These are phyloP conservation scores for Hypocryptadius cinnamomeus DNA, from an alignment of 2,113 vertebrate genomes.

Conservation along the genomic window DNA sequence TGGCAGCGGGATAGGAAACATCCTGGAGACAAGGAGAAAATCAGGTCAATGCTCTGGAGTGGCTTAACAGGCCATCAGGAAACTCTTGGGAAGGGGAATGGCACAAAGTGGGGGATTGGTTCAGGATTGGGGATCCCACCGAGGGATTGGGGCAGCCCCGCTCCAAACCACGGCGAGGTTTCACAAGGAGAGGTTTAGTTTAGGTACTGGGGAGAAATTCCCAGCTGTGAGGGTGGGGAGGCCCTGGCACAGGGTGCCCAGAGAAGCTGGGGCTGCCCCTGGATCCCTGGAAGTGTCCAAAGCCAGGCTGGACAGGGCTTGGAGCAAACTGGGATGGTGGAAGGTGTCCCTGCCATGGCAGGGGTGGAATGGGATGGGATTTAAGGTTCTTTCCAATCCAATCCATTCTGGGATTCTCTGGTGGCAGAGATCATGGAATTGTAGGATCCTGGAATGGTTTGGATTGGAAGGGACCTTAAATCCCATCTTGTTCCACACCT, in stretches of 20 bases:
- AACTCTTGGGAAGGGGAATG: not conserved
- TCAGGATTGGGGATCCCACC: not conserved
- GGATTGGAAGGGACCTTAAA: not conserved
- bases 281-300: not conserved
- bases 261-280: not conserved
- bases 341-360: not conserved
- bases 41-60: not conserved
- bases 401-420: not conserved
- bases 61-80: not conserved
- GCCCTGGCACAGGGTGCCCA: not conserved
- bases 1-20: not conserved
- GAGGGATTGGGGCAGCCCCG: not conserved
- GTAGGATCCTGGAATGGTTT: not conserved
- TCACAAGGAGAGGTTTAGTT: not conserved
- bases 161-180: not conserved
- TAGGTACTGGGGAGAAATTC: not conserved
- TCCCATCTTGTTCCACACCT: rapidly evolving
- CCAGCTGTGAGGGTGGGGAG: rapidly evolving
- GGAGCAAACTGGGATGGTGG: not conserved
- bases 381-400: not conserved
- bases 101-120: rapidly evolving
- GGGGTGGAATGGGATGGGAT: rapidly evolving
- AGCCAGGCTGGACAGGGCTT: not conserved
- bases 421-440: not conserved
- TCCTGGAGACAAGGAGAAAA: not conserved